Evolutionary conservation across 2,888 invertebrate species (phyloP), one percentile per base, ranked within the genome.

Genomic region (Spilosoma lubricipeda): DNA sequence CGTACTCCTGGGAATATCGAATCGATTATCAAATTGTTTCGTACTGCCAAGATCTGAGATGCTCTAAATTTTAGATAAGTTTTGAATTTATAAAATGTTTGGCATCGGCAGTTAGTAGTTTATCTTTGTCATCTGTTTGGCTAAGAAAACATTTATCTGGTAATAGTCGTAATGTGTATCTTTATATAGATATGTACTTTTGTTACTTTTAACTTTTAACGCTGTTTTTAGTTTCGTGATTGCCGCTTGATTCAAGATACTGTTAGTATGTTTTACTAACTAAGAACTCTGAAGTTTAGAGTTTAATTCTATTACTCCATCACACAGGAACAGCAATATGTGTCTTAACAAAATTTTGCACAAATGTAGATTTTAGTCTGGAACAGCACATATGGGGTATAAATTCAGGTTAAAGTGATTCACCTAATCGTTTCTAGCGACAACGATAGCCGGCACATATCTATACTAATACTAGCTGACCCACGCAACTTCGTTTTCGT

Each of bases 1-100:
- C 63, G 72, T 75, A 79, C 78, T 74, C 71, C 42, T 45, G 78
- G 76, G 83, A 82, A 78, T 80, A 83, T 82, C 76, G 66, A 75
- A 83, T 83, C 78, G 83, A 85, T 79, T 83, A 81, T 83, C 73
- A 77, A 83, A 84, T 83, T 83, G 85, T 83, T 85, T 78, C 79
- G 75, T 72, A 76, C 59, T 73, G 33, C 63, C 59, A 67, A 78
- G 69, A 67, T 75, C 69, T 71, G 77, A 81, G 77, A 85, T 85
- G 77, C 73, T 75, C 72, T 71, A 75, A 85, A 85, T 83, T 79
- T 78, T 80, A 71, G 71, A 83, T 78, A 67, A 72, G 52, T 79
- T 69, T 77, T 71, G 72, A 65, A 74, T 68, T 67, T 68, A 69
- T 73, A 71, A 56, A 75, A 67, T 70, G 71, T 72, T 52, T 72